Conservation (phyloP, 92 coral and sea anemone genomes). For the Zoanthus sansibaricus region DNA sequence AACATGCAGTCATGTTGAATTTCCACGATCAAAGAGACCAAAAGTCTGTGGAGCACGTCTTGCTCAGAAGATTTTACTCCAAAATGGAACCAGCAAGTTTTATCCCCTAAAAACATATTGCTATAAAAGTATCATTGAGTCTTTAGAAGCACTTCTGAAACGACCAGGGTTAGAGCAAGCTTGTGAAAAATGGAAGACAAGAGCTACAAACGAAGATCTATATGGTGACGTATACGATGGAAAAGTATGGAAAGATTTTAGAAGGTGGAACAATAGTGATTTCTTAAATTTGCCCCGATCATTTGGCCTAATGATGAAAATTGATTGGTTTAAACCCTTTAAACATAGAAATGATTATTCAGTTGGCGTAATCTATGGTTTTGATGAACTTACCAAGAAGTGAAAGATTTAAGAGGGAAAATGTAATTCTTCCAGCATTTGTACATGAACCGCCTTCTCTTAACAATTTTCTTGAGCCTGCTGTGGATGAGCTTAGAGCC, state of each 20-base stretch:
- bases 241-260: constrained; percentile 5
- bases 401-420: too few species aligned
- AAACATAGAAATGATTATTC: too few species aligned
- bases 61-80: neutral
- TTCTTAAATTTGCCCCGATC: too few species aligned
- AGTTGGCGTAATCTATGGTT: too few species aligned
- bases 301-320: too few species aligned
- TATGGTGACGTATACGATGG: constrained; percentile 6
- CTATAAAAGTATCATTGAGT: neutral
- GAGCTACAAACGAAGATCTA: neutral
- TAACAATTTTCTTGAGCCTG: too few species aligned
- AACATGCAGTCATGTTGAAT: constrained; percentile 7
- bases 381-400: too few species aligned
- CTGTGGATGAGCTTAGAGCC: too few species aligned
- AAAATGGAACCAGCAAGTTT: constrained; percentile 11
- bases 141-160: neutral
- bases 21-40: constrained; percentile 1
- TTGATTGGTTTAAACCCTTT: too few species aligned
- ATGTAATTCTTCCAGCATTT: too few species aligned
- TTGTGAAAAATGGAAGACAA: constrained; percentile 15
- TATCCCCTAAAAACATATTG: constrained; percentile 10
- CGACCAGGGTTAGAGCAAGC: constrained; percentile 4
- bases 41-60: neutral
- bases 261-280: too few species aligned
- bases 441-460: too few species aligned